These are phyloP conservation scores for Phengaris arion DNA, from an alignment of 2,888 invertebrate species.

Conservation along the genomic window DNA sequence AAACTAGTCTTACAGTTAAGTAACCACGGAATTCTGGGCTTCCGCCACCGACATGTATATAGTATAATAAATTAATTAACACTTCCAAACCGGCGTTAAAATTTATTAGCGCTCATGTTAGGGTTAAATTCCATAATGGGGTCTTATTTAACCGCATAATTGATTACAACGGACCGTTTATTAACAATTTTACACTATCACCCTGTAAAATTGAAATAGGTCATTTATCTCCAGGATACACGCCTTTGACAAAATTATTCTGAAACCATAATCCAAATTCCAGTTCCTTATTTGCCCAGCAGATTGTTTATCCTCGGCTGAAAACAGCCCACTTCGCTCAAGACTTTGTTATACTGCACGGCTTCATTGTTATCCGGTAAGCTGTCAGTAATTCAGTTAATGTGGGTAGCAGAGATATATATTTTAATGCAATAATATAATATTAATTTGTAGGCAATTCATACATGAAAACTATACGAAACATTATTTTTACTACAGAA, in stretches of 20 bases:
- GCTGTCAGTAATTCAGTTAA: background rate
- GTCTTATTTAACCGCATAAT: conserved; percentile 18
- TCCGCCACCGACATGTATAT: background rate
- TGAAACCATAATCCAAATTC: conserved; percentile 33
- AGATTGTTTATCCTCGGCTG: conserved; percentile 35
- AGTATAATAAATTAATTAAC: conserved; percentile 10
- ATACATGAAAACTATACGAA: no score
- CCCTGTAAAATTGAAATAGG: conserved; percentile 21
- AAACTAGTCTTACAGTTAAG: background rate
- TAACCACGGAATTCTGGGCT: background rate
- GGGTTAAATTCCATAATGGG: conserved; percentile 1
- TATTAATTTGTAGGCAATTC: no score
- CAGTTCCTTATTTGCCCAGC: conserved; percentile 37
- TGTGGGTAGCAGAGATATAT: no score
- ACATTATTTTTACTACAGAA: no score
- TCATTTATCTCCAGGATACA: conserved; percentile 26
- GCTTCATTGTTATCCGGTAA: conserved; percentile 30
- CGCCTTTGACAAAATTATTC: conserved; percentile 27
- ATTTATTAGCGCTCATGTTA: conserved; percentile 14
- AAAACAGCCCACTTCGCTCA: conserved; percentile 32
- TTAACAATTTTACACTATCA: conserved; percentile 22
- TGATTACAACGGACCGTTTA: conserved; percentile 22
- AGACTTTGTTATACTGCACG: conserved; percentile 26
- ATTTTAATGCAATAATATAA: no score
- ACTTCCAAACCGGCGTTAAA: conserved; percentile 1